Evolutionary conservation across 2,113 vertebrate species (phyloP).

Genomic region (Arenaria interpres): DNA sequence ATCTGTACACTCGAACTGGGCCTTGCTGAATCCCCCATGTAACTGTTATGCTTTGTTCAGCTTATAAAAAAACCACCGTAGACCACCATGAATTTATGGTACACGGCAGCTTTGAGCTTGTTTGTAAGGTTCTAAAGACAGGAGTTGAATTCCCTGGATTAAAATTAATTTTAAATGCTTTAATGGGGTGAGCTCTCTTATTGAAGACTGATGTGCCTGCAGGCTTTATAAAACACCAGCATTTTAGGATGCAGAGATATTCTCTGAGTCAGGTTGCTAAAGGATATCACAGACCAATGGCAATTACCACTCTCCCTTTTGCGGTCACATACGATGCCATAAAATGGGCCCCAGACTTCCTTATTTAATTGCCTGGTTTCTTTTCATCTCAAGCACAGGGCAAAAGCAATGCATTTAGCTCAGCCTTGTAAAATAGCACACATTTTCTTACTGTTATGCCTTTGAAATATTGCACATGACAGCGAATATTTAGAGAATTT

Average conservation of each 20-base stretch:
- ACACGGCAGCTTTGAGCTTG: slow-evolving; percentile 19
- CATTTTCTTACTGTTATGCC: neutral
- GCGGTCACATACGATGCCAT: neutral
- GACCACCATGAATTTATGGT: slow-evolving; percentile 1
- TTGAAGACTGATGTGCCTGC: slow-evolving; percentile 20
- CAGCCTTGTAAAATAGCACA: neutral
- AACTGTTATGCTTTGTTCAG: slow-evolving; percentile 9
- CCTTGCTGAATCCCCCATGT: neutral
- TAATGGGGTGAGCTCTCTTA: neutral
- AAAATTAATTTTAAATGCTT: slow-evolving; percentile 47
- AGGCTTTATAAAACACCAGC: neutral
- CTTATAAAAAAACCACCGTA: neutral
- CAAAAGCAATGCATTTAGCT: slow-evolving; percentile 19
- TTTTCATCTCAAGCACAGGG: neutral
- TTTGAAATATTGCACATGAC: slow-evolving; percentile 46
- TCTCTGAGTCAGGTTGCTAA: slow-evolving; percentile 21
- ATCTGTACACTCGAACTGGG: neutral
- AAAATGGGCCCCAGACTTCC: slow-evolving; percentile 15
- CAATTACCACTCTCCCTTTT: neutral
- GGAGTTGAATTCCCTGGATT: slow-evolving; percentile 29
- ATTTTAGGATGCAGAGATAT: neutral
- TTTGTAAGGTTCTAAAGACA: slow-evolving; percentile 36
- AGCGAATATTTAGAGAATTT: slow-evolving; percentile 15
- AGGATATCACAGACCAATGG: slow-evolving; percentile 3
- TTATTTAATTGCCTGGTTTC: slow-evolving; percentile 15